Evolutionary conservation across 2,888 invertebrate species (phyloP), one percentile per base, ranked within the genome.

Genomic region (Agrotis puta): DNA sequence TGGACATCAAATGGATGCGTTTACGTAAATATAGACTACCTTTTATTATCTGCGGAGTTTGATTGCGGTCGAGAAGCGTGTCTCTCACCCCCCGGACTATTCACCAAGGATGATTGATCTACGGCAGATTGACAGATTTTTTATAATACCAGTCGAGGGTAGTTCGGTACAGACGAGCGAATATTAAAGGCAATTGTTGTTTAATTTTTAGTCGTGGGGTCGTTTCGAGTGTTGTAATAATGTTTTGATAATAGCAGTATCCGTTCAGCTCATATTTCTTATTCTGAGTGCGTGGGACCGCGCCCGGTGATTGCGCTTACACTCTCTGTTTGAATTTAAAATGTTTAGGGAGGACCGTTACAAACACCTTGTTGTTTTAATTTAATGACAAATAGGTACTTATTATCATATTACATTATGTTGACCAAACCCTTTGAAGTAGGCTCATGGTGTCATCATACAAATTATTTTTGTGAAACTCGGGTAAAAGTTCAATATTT

Each of bases 111-210:
- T 96, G 96, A 96, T 96, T 96, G 96, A 96, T 96, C 95, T 94
- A 92, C 93, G 88, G 93, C 92, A 93, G 96, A 96, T 96, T 95
- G 96, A 96, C 96, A 95, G 96, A 90, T 95, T 95, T 95, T 93
- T 94, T 95, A 94, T 90, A 90, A 92, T 93, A 94, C 94, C 94
- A 93, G 92, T 88, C 89, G 89, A 91, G 92, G 94, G 92, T 92
- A 77, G 77, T 74, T 77, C 88, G 89, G 91, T 89, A 93, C 92
- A 92, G 90, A 92, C 91, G 88, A 93, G 92, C 92, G 94, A 94
- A 93, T 95, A 95, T 95, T 95, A 95, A 95, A 95, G 95, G 95
- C 96, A 95, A 96, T 96, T 96, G 96, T 96, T 95, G 95, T 95
- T 95, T 95, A 95, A 96, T 95, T 96, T 95, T 95, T 94, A 92